Conservation (phyloP, 2,888 invertebrate species). For the Dascillus cervinus region DNA sequence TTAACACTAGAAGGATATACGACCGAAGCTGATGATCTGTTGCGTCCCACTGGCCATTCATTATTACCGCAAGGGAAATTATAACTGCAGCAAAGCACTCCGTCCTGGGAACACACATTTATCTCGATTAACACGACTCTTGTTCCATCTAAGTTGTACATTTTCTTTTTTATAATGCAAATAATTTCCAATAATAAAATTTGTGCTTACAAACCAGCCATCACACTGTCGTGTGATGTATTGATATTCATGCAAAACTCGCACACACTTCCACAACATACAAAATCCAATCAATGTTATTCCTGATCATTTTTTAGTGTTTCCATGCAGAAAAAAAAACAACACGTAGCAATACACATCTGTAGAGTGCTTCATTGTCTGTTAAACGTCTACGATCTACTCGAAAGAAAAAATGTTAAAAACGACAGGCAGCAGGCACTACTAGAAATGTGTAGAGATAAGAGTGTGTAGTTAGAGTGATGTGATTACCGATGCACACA, state of each 20-base stretch:
- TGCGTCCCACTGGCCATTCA: conserved; percentile 39
- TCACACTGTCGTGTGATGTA: no score
- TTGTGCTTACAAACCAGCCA: no score
- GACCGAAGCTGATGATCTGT: conserved; percentile 36
- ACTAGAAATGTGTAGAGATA: conserved; percentile 42
- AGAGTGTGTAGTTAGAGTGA: conserved; percentile 54
- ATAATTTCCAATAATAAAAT: no score
- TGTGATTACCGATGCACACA: conserved; percentile 91
- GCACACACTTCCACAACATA: no score
- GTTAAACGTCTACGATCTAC: conserved; percentile 5
- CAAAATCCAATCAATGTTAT: no score
- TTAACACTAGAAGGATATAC: conserved; percentile 18
- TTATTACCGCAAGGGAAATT: conserved; percentile 42
- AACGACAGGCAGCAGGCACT: conserved; percentile 36
- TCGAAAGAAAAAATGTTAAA: no score
- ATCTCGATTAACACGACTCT: no score
- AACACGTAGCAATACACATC: conserved; percentile 36
- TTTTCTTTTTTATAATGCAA: no score
- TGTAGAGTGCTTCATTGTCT: conserved; percentile 39
- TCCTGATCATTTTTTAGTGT: background rate
- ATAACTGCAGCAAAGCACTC: conserved; percentile 44
- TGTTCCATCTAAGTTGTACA: no score
- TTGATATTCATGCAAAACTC: no score
- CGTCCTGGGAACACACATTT: conserved; percentile 37
- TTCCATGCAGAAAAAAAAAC: conserved; percentile 20